phyloP scores from a whole-genome alignment of 2,113 vertebrate species.

The Malurus melanocephalus region DNA sequence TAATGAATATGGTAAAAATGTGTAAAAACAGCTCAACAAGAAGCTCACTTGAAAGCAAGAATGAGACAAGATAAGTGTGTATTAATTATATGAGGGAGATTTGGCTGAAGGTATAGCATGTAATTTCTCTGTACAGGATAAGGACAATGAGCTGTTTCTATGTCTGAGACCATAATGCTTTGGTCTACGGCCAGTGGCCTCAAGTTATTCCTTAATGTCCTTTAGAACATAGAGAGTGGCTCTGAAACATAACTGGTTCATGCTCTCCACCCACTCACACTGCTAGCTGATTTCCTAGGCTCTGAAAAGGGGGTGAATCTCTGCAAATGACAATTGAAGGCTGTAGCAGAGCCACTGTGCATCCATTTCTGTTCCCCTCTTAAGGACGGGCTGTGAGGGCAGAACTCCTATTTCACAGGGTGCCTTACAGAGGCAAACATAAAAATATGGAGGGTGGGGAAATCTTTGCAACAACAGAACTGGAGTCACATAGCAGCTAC shows the following conservation, averaged over 20 bases:
- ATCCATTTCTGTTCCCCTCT: neutral
- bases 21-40: neutral
- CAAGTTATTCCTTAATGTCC: neutral
- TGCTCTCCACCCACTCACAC: neutral
- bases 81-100: neutral
- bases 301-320: neutral
- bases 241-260: neutral
- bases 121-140: neutral
- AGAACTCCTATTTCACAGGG: neutral
- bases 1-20: neutral
- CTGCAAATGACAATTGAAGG: accelerated
- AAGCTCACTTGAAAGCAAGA: neutral
- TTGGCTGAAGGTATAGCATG: neutral
- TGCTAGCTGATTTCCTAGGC: neutral
- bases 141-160: neutral
- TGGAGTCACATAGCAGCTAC: accelerated
- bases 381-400: accelerated
- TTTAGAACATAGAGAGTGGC: neutral
- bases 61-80: neutral
- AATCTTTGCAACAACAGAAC: neutral
- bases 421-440: neutral
- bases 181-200: neutral
- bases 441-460: neutral
- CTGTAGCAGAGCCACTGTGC: neutral
- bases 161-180: neutral